Evolutionary conservation across 1,140 invertebrate species (phyloP).

Genomic region (Apis florea): DNA sequence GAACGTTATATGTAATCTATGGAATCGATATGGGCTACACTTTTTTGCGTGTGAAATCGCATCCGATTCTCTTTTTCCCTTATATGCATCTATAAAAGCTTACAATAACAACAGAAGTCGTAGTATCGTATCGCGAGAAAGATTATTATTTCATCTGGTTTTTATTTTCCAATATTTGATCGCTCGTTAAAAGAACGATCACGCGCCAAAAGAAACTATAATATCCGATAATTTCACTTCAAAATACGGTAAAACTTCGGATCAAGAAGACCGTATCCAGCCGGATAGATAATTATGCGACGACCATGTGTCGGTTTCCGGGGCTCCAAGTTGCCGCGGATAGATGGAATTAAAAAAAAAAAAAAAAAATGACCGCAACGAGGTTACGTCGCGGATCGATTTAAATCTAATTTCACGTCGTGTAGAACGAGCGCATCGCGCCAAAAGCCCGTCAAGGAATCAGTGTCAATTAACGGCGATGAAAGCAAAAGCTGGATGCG

Average conservation of each 20-base stretch:
- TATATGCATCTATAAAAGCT: not conserved
- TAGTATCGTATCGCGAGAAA: not conserved
- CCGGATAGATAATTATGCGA: constrained; percentile 47
- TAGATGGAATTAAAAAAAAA: constrained; percentile 38
- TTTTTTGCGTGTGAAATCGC: constrained; percentile 3
- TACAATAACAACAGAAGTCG: not conserved
- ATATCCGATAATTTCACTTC: not conserved
- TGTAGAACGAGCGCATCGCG: constrained; percentile 41
- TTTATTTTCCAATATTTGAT: too few relatives aligned
- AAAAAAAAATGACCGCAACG: constrained; percentile 61
- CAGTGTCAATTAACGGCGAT: constrained; percentile 66
- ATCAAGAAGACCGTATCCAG: constrained; percentile 14
- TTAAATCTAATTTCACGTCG: constrained; percentile 61
- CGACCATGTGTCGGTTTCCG: constrained; percentile 21
- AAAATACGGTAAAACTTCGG: not conserved
- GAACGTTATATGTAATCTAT: not conserved
- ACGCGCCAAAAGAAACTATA: too few relatives aligned
- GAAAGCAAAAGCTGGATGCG: constrained; percentile 65
- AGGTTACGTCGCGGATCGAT: constrained; percentile 61
- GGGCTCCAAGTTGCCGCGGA: not conserved
- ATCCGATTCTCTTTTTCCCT: not conserved
- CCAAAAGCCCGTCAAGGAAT: constrained; percentile 63
- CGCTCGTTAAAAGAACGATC: too few relatives aligned
- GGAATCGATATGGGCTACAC: constrained; percentile 15
- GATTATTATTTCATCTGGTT: not conserved